These are phyloP conservation scores for Caenorhabditis zanzibari DNA, from an alignment of 2,888 invertebrate genomes.

Conservation along the genomic window DNA sequence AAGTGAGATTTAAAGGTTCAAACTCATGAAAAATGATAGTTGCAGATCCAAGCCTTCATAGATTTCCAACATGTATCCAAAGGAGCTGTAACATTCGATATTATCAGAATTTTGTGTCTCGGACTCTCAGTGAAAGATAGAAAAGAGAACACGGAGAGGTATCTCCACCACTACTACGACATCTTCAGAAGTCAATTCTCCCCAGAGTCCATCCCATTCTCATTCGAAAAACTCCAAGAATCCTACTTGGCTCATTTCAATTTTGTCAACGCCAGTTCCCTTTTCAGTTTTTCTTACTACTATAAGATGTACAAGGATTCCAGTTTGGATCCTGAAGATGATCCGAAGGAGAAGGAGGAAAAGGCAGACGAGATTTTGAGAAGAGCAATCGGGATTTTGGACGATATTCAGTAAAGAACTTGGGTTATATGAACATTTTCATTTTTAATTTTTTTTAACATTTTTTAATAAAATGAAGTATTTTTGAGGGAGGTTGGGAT, in stretches of 20 bases:
- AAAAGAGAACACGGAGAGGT: constrained; percentile 33
- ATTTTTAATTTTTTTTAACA: no score
- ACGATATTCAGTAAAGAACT: constrained; percentile 44
- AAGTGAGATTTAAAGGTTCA: no score
- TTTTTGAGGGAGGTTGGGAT: no score
- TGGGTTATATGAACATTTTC: no score
- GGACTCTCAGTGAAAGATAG: constrained; percentile 39
- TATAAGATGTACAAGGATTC: constrained; percentile 63
- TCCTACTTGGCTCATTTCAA: constrained; percentile 50
- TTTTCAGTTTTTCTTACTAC: constrained; percentile 57
- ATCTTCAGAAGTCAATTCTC: constrained; percentile 7
- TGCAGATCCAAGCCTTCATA: constrained; percentile 52
- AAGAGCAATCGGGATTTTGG: constrained; percentile 46
- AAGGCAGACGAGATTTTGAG: constrained; percentile 54
- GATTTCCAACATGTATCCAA: constrained; percentile 57
- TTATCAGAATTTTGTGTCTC: constrained; percentile 44
- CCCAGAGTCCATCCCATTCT: constrained; percentile 17
- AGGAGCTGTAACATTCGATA: constrained; percentile 53
- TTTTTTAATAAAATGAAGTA: no score
- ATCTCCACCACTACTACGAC: constrained; percentile 46
- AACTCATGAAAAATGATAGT: no score
- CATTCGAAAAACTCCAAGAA: constrained; percentile 36
- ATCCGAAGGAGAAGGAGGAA: background rate
- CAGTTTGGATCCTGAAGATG: constrained; percentile 17
- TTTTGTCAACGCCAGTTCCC: constrained; percentile 54